These are phyloP conservation scores for Notolabrus celidotus DNA, from an alignment of 2,797 vertebrate genomes.

Conservation along the genomic window DNA sequence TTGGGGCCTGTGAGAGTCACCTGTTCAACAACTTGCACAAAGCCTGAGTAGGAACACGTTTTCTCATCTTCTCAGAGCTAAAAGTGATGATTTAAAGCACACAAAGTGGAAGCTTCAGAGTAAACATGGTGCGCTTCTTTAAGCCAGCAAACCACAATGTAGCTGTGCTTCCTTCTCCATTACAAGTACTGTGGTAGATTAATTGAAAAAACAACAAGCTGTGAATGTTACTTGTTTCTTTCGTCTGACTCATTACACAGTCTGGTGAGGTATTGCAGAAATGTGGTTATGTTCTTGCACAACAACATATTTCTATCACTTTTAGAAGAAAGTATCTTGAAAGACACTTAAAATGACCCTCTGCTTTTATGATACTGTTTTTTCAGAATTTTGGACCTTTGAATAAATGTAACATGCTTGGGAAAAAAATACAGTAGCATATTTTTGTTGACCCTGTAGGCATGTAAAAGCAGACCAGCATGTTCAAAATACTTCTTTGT, in stretches of 20 bases:
- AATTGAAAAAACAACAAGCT: no score
- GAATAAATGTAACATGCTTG: constrained; percentile 16
- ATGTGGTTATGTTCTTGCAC: background rate
- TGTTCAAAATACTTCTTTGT: constrained; percentile 51
- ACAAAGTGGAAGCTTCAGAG: constrained; percentile 12
- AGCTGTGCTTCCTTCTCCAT: background rate
- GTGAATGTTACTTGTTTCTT: background rate
- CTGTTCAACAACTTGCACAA: constrained; percentile 22
- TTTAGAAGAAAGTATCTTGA: no score
- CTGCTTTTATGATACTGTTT: constrained; percentile 35
- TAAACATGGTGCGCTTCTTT: background rate
- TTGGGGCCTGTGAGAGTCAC: constrained; percentile 22
- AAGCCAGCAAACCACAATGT: constrained; percentile 10
- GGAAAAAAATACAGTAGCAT: constrained; percentile 41
- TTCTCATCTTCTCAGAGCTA: constrained; percentile 14
- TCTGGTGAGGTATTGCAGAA: constrained; percentile 23
- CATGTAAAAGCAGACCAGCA: constrained; percentile 43
- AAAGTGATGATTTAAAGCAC: constrained; percentile 19
- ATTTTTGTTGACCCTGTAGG: constrained; percentile 61
- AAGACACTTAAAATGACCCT: constrained; percentile 23
- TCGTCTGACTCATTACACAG: background rate
- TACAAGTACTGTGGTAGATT: no score
- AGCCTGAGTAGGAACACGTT: constrained; percentile 14
- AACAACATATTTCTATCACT: background rate
- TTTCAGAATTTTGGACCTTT: constrained; percentile 24